Conservation (phyloP, 2,888 invertebrate genomes). For the Pycnomerus fuliginosus region DNA sequence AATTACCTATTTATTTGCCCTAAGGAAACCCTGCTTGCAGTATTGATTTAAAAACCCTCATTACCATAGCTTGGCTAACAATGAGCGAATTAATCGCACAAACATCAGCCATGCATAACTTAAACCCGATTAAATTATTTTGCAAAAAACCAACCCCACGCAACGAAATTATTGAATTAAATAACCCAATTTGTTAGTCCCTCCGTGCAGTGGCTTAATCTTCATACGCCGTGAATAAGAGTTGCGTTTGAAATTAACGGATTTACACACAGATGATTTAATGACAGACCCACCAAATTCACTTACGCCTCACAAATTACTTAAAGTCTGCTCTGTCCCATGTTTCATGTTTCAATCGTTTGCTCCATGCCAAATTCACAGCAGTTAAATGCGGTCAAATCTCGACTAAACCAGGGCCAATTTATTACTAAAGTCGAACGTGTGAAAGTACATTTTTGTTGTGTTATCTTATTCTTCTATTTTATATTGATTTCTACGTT, state of each 20-base stretch:
- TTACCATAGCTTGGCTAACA: constrained; percentile 6
- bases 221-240: constrained; percentile 15
- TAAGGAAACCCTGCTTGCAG: constrained; percentile 3
- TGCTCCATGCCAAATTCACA: too few species aligned
- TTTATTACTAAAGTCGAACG: too few species aligned
- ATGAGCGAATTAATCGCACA: constrained; percentile 9
- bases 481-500: too few species aligned
- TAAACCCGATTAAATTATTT: constrained; percentile 4
- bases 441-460: too few species aligned
- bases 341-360: too few species aligned
- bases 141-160: constrained; percentile 5
- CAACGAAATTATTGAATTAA: constrained; percentile 10
- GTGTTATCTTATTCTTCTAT: too few species aligned
- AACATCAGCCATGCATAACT: constrained; percentile 1
- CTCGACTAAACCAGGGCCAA: too few species aligned
- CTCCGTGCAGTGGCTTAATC: constrained; percentile 13
- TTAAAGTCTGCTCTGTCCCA: too few species aligned
- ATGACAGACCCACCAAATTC: constrained; percentile 13
- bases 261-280: constrained; percentile 20
- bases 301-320: constrained; percentile 7
- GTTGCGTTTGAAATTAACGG: constrained; percentile 19
- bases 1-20: constrained; percentile 25
- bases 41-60: constrained; percentile 11
- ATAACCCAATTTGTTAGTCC: constrained; percentile 12
- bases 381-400: too few species aligned